phyloP scores from a whole-genome alignment of 2,113 vertebrate species.

The Scomber japonicus region DNA sequence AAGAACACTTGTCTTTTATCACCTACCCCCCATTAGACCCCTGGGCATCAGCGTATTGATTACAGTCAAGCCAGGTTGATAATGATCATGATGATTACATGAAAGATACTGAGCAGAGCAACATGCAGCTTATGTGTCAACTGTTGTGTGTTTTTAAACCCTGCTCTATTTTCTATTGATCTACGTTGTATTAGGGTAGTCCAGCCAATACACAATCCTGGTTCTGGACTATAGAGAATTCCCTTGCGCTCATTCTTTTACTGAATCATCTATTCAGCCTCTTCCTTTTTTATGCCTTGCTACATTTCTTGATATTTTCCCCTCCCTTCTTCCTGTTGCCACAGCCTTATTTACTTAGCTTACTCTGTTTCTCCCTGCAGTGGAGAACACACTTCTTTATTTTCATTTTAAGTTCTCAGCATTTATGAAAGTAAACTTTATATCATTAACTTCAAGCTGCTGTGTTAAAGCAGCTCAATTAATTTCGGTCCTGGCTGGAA shows the following conservation, averaged over 20 bases:
- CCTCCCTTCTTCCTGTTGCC: not conserved
- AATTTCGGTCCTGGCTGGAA: no score
- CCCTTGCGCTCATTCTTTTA: no score
- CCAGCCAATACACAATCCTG: not conserved
- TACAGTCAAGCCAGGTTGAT: constrained; percentile 25
- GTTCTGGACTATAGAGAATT: not conserved
- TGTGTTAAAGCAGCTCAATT: not conserved
- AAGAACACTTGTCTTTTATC: not conserved
- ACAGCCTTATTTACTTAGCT: no score
- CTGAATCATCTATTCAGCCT: not conserved
- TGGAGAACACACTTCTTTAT: no score
- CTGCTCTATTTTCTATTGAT: constrained; percentile 1
- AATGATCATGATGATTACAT: constrained; percentile 47
- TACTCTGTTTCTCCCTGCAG: not conserved
- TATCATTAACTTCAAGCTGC: not conserved
- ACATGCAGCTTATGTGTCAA: constrained; percentile 25
- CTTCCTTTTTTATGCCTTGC: no score
- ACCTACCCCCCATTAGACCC: not conserved
- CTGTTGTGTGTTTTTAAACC: not conserved
- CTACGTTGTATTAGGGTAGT: not conserved
- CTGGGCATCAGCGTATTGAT: constrained; percentile 43
- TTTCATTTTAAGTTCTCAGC: not conserved
- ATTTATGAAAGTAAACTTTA: not conserved
- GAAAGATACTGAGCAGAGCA: constrained; percentile 47
- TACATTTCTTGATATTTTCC: not conserved